Evolutionary conservation across 1,140 invertebrate genomes (phyloP).

Genomic region (Scaptomyza pallida): DNA sequence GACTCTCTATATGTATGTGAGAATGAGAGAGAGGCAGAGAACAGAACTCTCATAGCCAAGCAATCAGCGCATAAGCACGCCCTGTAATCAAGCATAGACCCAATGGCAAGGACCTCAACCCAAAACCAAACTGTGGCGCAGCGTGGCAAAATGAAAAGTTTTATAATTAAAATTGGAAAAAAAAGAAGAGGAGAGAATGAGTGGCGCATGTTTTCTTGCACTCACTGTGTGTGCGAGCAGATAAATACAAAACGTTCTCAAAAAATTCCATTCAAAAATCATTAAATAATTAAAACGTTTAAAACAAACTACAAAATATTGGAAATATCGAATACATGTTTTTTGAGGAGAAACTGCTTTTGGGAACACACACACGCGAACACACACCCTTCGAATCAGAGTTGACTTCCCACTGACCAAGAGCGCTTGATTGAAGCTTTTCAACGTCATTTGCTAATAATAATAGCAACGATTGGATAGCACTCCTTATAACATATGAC

Average conservation of each 20-base stretch:
- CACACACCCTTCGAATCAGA: no score
- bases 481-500: slow-evolving; percentile 18
- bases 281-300: background rate
- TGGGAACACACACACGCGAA: slow-evolving; percentile 12
- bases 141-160: slow-evolving; percentile 77
- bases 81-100: slow-evolving; percentile 75
- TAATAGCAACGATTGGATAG: slow-evolving; percentile 8
- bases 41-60: slow-evolving; percentile 65
- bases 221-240: slow-evolving; percentile 10
- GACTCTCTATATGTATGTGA: slow-evolving; percentile 1
- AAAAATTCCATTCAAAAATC: background rate
- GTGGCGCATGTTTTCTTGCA: slow-evolving; percentile 50
- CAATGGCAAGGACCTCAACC: slow-evolving; percentile 19
- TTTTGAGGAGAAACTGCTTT: background rate
- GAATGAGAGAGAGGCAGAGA: slow-evolving; percentile 4
- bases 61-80: slow-evolving; percentile 80
- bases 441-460: slow-evolving; percentile 41
- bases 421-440: slow-evolving; percentile 42
- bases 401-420: slow-evolving; percentile 21
- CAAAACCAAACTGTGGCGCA: slow-evolving; percentile 34
- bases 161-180: slow-evolving; percentile 80
- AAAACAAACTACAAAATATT: no score
- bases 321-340: no score
- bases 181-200: no score
- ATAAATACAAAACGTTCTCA: slow-evolving; percentile 29